Base-by-base conservation (phyloP, 2,888 invertebrate genomes). In the Scaptomyza tumidula region DNA sequence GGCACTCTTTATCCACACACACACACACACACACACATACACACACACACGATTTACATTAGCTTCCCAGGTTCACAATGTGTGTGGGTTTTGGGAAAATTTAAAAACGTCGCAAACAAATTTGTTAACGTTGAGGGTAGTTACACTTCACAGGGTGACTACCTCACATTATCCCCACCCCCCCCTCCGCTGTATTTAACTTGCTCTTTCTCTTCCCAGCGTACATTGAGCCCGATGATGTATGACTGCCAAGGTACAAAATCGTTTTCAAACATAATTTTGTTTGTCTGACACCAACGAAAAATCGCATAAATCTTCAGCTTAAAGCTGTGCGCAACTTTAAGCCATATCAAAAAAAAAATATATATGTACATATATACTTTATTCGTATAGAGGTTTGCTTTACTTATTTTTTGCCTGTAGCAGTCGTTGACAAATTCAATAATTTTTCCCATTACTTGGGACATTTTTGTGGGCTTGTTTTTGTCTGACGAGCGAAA, bases 371-470 rank as follows among this genome's bases (percentile, higher is more conserved):
- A 19, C 2, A 19, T 19, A 19, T 19, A 6, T 4, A 27, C 31
- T 10, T 44, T 44, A 24, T 37, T 19, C 35, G 11, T 53, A 52
- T 46, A 46, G 11, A 29, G 27, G 16, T 16, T 37, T 35, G 2
- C 29, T 1, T 50, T n/a, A 11, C 11, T 13, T 44, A 49, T 9
- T 11, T 14, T 45, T 48, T 37, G 19, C 71, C 80, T 74, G 78
- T 60, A 80, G 77, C 81, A 76, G 78, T 83, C 88, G 88, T 89
- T 90, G 89, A 90, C 89, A 90, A 90, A 90, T 90, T 90, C 88
- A 90, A 90, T 90, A 88, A 90, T 90, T 90, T 90, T 90, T 88
- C 86, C 90, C 86, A 90, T 88, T 90, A 89, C 83, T 78, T 75
- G 64, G 61, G 64, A 58, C 67, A 78, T 68, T 83, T 71, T 41